Percentiles rank a stretch among this genome's conserved stretches.
phyloP scores from a whole-genome alignment of 2,797 vertebrate species.

The Clarias pachynema region DNA sequence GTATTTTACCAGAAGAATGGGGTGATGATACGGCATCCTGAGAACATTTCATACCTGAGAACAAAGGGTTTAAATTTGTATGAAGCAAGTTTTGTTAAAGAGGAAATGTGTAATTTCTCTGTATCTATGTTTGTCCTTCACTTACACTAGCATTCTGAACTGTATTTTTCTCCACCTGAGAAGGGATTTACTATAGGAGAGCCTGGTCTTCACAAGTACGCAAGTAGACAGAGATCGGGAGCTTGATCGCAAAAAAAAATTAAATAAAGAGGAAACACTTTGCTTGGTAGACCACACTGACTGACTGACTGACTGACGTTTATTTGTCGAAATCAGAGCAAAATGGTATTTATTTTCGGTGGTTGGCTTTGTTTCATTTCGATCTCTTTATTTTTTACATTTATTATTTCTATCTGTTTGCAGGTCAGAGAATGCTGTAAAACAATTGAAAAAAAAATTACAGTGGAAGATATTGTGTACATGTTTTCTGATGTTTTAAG shows the following conservation, averaged over 20 bases:
- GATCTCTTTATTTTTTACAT: conserved; percentile 58
- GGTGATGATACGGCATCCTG: background rate
- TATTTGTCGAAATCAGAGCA: conserved; percentile 53
- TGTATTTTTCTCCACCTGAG: conserved; percentile 48
- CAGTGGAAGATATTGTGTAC: conserved; percentile 72
- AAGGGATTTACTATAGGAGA: conserved; percentile 52
- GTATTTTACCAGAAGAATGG: conserved; percentile 34
- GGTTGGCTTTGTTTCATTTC: conserved; percentile 65
- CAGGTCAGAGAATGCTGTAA: conserved; percentile 91
- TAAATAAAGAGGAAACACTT: conserved; percentile 13
- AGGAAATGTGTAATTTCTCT: conserved; percentile 34
- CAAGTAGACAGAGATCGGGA: conserved; percentile 46
- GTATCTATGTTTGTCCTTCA: conserved; percentile 54
- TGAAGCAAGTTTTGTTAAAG: conserved; percentile 35
- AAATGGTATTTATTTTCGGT: conserved; percentile 64
- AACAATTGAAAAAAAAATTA: conserved; percentile 62
- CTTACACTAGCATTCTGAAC: conserved; percentile 48
- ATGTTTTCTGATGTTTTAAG: conserved; percentile 80
- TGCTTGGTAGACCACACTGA: conserved; percentile 64
- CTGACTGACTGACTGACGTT: conserved; percentile 45
- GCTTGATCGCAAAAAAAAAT: conserved; percentile 24
- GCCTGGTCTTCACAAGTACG: conserved; percentile 43
- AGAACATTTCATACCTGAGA: conserved; percentile 44
- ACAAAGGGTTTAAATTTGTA: conserved; percentile 41
- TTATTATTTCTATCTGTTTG: conserved; percentile 89